Conservation (phyloP, 2,888 invertebrate genomes). For the Plemyria rubiginata region DNA sequence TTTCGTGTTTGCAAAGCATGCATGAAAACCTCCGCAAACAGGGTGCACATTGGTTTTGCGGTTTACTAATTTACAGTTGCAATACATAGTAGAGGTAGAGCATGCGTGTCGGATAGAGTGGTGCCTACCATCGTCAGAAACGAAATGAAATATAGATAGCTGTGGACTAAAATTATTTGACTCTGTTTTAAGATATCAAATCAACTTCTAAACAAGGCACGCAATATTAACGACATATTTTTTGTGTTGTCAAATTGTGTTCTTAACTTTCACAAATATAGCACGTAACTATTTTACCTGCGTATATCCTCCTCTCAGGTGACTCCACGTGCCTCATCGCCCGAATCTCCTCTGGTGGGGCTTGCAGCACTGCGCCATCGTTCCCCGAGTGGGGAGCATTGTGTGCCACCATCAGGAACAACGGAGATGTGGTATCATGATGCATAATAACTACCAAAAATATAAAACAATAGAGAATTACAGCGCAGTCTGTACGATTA, state of each 20-base stretch:
- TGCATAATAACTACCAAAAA: conserved; percentile 77
- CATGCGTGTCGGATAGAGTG: conserved; percentile 6
- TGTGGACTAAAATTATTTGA: background rate
- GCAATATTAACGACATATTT: too few relatives aligned
- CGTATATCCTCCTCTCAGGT: conserved; percentile 88
- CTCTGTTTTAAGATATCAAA: background rate
- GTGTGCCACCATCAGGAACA: conserved; percentile 92
- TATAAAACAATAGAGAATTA: background rate
- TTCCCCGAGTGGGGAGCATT: conserved; percentile 92
- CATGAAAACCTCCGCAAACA: conserved; percentile 29
- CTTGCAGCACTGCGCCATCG: conserved; percentile 88
- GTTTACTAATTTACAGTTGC: conserved; percentile 38
- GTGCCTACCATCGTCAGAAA: conserved; percentile 18
- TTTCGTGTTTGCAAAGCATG: conserved; percentile 17
- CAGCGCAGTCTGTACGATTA: too few relatives aligned
- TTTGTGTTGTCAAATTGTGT: too few relatives aligned
- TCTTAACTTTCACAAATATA: background rate
- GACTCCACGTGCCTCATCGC: conserved; percentile 89
- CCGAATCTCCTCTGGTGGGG: conserved; percentile 87
- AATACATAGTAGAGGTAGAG: conserved; percentile 10
- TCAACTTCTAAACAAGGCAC: too few relatives aligned
- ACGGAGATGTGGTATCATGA: conserved; percentile 85
- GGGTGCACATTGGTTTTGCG: conserved; percentile 33
- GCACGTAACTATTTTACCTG: conserved; percentile 79
- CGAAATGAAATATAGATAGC: conserved; percentile 8